phyloP scores from a whole-genome alignment of 1,140 invertebrate genomes.

The Drosophila neocordata region DNA sequence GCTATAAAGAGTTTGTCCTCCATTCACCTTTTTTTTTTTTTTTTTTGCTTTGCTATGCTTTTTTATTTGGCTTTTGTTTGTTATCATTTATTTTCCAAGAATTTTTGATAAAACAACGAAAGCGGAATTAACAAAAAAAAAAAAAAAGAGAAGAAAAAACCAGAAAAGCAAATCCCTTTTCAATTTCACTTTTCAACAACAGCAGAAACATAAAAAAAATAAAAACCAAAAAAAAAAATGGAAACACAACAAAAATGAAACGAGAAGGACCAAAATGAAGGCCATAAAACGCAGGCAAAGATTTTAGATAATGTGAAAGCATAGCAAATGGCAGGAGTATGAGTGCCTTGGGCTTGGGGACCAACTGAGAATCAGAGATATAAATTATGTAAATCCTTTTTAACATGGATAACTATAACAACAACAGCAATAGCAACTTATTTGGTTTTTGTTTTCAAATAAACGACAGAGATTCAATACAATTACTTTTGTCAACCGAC shows the following conservation, averaged over 20 bases:
- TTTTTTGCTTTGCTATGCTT: neutral
- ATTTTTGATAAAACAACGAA: conserved; percentile 13
- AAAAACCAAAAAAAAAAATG: neutral
- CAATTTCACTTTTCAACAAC: conserved; percentile 29
- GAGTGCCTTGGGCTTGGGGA: conserved; percentile 11
- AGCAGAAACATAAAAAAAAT: neutral
- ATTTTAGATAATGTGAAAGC: conserved; percentile 19
- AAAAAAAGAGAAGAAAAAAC: neutral
- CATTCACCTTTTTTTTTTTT: conserved; percentile 1
- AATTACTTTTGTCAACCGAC: neutral
- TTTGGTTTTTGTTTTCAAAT: conserved; percentile 4
- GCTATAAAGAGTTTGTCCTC: conserved; percentile 13
- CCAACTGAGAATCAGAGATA: conserved; percentile 3
- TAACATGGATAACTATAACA: conserved; percentile 23
- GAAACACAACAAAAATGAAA: neutral
- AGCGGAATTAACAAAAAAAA: conserved; percentile 9
- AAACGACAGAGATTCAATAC: conserved; percentile 5
- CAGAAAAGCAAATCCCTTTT: conserved; percentile 21
- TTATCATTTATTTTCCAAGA: conserved; percentile 23
- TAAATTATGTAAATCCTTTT: conserved; percentile 23
- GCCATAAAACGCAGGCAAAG: conserved; percentile 17
- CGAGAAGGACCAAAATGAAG: conserved; percentile 1
- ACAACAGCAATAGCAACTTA: conserved; percentile 7
- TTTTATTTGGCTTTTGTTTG: conserved; percentile 7
- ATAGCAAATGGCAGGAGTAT: neutral